Base-by-base conservation (phyloP, 2,797 vertebrate species). In the Myripristis jacobus region DNA sequence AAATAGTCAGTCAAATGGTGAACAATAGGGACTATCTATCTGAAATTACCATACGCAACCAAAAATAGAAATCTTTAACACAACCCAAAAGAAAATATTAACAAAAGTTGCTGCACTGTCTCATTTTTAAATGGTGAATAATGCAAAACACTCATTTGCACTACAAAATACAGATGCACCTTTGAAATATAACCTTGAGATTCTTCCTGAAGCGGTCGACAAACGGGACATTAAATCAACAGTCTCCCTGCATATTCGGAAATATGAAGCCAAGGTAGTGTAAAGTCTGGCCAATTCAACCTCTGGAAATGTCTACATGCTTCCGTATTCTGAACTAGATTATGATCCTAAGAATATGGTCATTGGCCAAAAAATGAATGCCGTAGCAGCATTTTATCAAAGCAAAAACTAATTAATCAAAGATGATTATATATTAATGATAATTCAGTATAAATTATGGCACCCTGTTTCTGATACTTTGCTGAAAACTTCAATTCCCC, bases 151-250 rank as follows among this genome's bases (percentile, higher is more conserved):
- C 21, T 19, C 3, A 73, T 73, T 79, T 73, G 72, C 68, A 65
- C 38, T 34, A 43, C 19, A 38, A 24, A 22, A 43, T 51, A 43
- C 13, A 72, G 72, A 68, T 48, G 51, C 50, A 62, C 47, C 24
- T 41, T 36, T 36, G 60, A 80, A 66, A 57, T 36, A 56, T 61
- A 76, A 73, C 72, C 66, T 70, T 60, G 61, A 61, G 80, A 79
- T 75, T 77, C 36, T 71, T 80, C 65, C 63, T 16, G 3, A 46
- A 58, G 38, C 62, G 47, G 59, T 27, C 41, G 56, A 64, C 61
- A 80, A 51, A 58, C 58, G 57, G 66, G 50, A 71, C 75, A 63
- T 57, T 72, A 64, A 78, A 52, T 48, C 34, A n/a, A 18, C 52
- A 31, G 55, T 65, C 65, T 84, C 47, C 21, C 16, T 44, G 36